Conservation (phyloP, 2,888 invertebrate species). For the Penaeus monodon region DNA sequence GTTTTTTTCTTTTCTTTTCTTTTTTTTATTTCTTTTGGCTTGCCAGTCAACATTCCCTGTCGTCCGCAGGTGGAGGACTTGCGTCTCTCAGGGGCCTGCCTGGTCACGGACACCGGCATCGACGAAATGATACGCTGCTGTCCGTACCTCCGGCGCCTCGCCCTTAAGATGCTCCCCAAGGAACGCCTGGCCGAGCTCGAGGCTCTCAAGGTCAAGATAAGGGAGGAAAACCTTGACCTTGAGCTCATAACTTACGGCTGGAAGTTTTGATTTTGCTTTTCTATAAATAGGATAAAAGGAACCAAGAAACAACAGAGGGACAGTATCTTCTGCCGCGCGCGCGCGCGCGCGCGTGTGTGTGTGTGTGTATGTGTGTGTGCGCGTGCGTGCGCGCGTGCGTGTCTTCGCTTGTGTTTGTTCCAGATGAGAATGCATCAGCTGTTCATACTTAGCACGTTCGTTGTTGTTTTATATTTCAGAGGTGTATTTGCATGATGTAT, state of each 20-base stretch:
- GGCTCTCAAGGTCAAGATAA: constrained; percentile 43
- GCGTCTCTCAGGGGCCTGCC: constrained; percentile 40
- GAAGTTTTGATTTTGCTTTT: constrained; percentile 36
- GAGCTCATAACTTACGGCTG: constrained; percentile 56
- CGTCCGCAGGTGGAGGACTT: constrained; percentile 41
- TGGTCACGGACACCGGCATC: constrained; percentile 35
- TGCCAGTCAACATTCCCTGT: neutral
- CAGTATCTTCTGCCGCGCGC: neutral
- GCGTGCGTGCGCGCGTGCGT: too few relatives aligned
- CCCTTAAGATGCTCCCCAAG: constrained; percentile 55
- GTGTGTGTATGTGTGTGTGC: neutral
- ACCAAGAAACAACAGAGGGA: neutral
- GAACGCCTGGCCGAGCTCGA: constrained; percentile 55
- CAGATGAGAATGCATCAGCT: neutral
- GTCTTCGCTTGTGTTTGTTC: neutral
- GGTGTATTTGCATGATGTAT: too few relatives aligned
- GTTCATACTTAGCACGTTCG: neutral
- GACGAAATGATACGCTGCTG: constrained; percentile 27
- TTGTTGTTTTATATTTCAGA: neutral
- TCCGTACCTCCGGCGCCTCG: constrained; percentile 47
- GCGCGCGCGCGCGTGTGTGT: constrained; percentile 3
- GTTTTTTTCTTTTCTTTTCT: too few relatives aligned
- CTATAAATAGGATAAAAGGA: neutral
- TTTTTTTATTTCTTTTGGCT: neutral
- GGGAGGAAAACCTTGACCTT: constrained; percentile 44